Evolutionary conservation across 1,140 invertebrate genomes (phyloP), one percentile per base, ranked within the genome.

Genomic region (Papilio glaucus): DNA sequence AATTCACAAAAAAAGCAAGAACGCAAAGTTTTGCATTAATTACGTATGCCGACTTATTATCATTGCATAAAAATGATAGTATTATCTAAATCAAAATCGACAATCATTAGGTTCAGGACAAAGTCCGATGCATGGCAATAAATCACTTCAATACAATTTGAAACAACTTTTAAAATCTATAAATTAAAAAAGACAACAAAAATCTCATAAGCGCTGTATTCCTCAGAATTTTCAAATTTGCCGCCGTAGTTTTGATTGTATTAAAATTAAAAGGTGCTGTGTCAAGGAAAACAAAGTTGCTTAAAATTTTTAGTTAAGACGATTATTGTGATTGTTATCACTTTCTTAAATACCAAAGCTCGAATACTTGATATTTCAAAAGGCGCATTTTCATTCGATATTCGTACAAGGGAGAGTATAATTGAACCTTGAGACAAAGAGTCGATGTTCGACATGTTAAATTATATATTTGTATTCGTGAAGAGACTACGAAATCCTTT

Each of bases 401-500:
- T 57, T 26, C 49, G 49, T 57, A 57, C 49, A 57, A 57, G 24
- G 10, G 18, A 45, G 42, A 26, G 21, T 24, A 57, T 53, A 18
- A 53, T 57, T 57, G 49, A 57, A 57, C 49, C 10, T 57, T 1
- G 9, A 26, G 49, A 26, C 12, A 10, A 49, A 57, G 10, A 57
- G 18, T 26, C 21, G 21, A 26, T 57, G 21, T 24, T 24, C 21
- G 21, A 57, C 12, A 57, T 53, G 49, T 57, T 26, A 57, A 57
- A 57, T 57, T 57, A 5, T 45, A 45, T 26, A 57, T n/a, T n/a
- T 53, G 21, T 26, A 53, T 57, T 57, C 49, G 49, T 57, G 49
- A 57, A 57, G 42, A 45, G 21, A 57, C 49, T 57, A 24, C 21
- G 24, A 3, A 57, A 24, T 12, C 49, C 24, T 10, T 57, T 57